Percentiles rank a stretch among this genome's conserved stretches.
These are phyloP conservation scores for Lathronympha strigana DNA, from an alignment of 2,888 invertebrate genomes.

Conservation along the genomic window DNA sequence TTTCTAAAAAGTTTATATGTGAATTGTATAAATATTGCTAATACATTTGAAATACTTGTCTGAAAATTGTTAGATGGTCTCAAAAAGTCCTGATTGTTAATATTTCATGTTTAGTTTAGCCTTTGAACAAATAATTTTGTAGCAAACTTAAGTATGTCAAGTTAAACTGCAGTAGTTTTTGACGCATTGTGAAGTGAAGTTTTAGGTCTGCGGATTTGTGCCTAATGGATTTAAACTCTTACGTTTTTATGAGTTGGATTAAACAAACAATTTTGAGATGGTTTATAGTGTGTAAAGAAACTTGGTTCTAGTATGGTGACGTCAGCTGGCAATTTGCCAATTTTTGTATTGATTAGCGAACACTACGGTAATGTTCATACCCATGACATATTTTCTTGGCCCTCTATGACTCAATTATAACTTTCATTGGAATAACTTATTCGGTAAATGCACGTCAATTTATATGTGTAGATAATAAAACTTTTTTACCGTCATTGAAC, in stretches of 20 bases:
- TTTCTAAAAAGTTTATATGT: slow-evolving; percentile 8
- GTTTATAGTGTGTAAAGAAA: neutral
- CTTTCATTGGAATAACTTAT: neutral
- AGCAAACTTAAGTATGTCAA: slow-evolving; percentile 23
- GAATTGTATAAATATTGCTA: neutral
- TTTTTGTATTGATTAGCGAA: slow-evolving; percentile 51
- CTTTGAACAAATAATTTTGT: slow-evolving; percentile 3
- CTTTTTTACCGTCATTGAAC: no score
- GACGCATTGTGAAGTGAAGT: slow-evolving; percentile 28
- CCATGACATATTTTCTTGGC: slow-evolving; percentile 17
- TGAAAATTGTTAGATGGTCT: neutral
- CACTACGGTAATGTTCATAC: slow-evolving; percentile 41
- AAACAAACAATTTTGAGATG: neutral
- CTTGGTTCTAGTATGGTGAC: slow-evolving; percentile 43
- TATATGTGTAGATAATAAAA: no score
- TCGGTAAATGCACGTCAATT: neutral
- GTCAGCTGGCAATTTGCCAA: slow-evolving; percentile 56
- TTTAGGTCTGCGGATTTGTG: slow-evolving; percentile 3
- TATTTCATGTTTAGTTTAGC: neutral
- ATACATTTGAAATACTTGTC: neutral
- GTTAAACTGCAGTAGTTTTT: slow-evolving; percentile 29
- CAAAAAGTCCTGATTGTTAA: neutral
- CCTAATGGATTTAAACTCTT: neutral
- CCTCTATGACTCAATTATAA: neutral
- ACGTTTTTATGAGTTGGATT: neutral